Conservation (phyloP, 1,140 invertebrate genomes). For the Eubasilissa regina region DNA sequence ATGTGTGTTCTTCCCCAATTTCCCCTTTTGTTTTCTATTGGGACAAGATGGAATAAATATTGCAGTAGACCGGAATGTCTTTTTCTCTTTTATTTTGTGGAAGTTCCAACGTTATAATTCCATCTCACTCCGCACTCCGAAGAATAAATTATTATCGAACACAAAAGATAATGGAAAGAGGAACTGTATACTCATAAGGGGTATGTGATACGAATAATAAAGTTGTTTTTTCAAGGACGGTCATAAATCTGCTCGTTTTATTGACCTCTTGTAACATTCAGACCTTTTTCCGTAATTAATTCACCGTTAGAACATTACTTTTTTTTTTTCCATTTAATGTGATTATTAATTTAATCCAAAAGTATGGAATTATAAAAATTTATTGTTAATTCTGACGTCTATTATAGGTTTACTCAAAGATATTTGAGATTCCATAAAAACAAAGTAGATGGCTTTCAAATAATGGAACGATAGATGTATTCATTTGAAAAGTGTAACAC, state of each 20-base stretch:
- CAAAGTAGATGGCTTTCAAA: too few relatives aligned
- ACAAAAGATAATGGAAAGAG: conserved; percentile 12
- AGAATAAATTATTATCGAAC: conserved; percentile 39
- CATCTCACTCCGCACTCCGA: conserved; percentile 7
- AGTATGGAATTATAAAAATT: too few relatives aligned
- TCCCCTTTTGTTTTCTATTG: conserved; percentile 28
- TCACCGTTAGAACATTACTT: neutral
- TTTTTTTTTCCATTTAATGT: too few relatives aligned
- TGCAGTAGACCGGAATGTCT: conserved; percentile 19
- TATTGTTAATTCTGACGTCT: too few relatives aligned
- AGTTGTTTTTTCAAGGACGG: conserved; percentile 6
- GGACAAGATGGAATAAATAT: conserved; percentile 36
- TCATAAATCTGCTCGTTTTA: neutral
- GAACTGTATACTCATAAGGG: neutral
- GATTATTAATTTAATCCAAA: too few relatives aligned
- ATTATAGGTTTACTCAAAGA: too few relatives aligned
- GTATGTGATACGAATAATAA: conserved; percentile 28
- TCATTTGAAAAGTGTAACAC: too few relatives aligned
- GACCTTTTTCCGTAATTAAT: neutral
- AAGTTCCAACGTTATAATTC: conserved; percentile 10
- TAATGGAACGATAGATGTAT: too few relatives aligned
- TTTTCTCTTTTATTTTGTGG: conserved; percentile 22
- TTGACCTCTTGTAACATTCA: neutral
- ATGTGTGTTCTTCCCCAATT: conserved; percentile 14
- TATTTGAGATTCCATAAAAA: too few relatives aligned